Conservation (phyloP, 1,140 invertebrate species). For the Cephus cinctus region DNA sequence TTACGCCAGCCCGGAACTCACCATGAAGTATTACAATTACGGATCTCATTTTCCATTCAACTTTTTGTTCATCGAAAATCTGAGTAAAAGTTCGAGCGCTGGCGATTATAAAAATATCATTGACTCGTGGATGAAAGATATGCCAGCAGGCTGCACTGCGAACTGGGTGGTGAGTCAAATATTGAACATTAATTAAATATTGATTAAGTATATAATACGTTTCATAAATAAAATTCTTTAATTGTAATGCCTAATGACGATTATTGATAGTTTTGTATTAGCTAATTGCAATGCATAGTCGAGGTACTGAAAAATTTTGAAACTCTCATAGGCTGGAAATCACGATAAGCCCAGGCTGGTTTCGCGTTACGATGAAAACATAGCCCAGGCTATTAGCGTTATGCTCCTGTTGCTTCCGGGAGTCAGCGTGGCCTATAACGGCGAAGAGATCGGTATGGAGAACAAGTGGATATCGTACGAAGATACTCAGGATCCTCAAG, state of each 20-base stretch:
- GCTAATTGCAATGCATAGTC: too few relatives aligned
- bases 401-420: slow-evolving; percentile 71
- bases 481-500: slow-evolving; percentile 36
- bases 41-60: slow-evolving; percentile 71
- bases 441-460: slow-evolving; percentile 67
- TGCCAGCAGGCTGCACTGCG: slow-evolving; percentile 53
- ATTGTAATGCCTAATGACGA: too few relatives aligned
- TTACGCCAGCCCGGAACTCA: slow-evolving; percentile 61
- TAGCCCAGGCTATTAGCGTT: too few relatives aligned
- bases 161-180: slow-evolving; percentile 69
- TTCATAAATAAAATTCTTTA: neutral
- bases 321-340: too few relatives aligned
- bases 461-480: slow-evolving; percentile 52
- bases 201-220: neutral
- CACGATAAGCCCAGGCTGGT: too few relatives aligned
- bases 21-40: slow-evolving; percentile 61
- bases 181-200: slow-evolving; percentile 1
- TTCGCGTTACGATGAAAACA: too few relatives aligned
- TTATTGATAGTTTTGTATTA: too few relatives aligned
- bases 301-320: too few relatives aligned
- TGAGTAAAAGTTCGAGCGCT: slow-evolving; percentile 46
- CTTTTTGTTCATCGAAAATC: slow-evolving; percentile 62
- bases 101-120: slow-evolving; percentile 55
- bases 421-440: slow-evolving; percentile 73
- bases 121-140: slow-evolving; percentile 57